Evolutionary conservation across 2,113 vertebrate species (phyloP).

Genomic region (Calyptomena viridis): DNA sequence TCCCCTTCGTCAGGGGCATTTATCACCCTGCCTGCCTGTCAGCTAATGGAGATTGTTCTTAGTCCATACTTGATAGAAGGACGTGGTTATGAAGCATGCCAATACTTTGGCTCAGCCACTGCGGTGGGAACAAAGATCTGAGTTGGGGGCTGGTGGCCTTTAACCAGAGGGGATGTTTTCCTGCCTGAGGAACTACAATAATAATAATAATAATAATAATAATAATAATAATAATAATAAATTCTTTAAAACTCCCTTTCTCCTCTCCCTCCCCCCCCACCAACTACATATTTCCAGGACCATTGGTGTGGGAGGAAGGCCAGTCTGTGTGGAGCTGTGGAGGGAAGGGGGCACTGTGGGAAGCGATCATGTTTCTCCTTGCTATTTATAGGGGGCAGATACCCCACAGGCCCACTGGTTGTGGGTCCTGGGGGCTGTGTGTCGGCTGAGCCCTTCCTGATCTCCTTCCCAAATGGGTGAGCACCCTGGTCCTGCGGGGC

Average conservation of each 20-base stretch:
- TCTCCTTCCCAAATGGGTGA: background rate
- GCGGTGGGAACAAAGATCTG: slow-evolving; percentile 80
- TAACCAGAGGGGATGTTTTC: slow-evolving; percentile 66
- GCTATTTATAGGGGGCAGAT: background rate
- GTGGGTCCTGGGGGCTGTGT: background rate
- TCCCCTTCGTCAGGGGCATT: slow-evolving; percentile 97
- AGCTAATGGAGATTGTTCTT: slow-evolving; percentile 98
- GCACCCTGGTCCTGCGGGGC: background rate
- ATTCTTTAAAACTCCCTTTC: slow-evolving; percentile 36
- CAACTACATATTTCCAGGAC: background rate
- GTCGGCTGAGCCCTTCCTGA: background rate
- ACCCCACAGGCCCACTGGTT: background rate
- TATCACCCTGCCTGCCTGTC: slow-evolving; percentile 97
- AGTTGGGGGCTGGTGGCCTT: slow-evolving; percentile 76
- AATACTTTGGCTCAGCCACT: slow-evolving; percentile 86
- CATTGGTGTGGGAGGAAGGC: background rate
- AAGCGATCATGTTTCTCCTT: background rate
- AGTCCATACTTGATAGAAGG: slow-evolving; percentile 91
- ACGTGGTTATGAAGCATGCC: slow-evolving; percentile 93
- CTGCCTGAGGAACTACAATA: slow-evolving; percentile 58
- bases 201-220: slow-evolving; percentile 50
- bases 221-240: no score
- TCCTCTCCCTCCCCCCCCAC: background rate
- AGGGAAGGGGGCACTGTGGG: background rate
- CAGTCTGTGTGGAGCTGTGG: background rate